Conservation (phyloP, 2,797 vertebrate genomes). For the Acanthurus lineatus region DNA sequence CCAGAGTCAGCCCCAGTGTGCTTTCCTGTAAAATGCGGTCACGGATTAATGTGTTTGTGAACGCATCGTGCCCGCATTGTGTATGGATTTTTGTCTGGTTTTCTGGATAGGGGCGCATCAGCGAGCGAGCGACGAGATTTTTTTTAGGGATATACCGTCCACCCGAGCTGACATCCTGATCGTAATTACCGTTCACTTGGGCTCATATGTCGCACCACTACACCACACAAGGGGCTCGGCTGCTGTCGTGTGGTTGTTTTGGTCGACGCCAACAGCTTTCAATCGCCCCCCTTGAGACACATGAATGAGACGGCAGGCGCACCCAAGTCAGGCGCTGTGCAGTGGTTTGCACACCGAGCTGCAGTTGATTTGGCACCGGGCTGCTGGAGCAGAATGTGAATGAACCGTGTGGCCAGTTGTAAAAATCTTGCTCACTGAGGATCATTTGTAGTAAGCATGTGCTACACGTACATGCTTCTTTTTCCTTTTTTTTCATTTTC, state of each 20-base stretch:
- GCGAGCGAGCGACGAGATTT: slow-evolving; percentile 42
- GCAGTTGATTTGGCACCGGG: slow-evolving; percentile 50
- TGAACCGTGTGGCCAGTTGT: slow-evolving; percentile 41
- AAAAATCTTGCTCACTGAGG: background rate
- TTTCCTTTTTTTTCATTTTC: slow-evolving; percentile 24
- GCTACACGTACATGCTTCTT: background rate
- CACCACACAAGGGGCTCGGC: slow-evolving; percentile 18
- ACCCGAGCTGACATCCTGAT: slow-evolving; percentile 6
- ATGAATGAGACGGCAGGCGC: slow-evolving; percentile 78
- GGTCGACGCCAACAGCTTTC: slow-evolving; percentile 50
- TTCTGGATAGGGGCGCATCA: slow-evolving; percentile 32
- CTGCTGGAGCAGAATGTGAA: slow-evolving; percentile 66
- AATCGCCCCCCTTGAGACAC: slow-evolving; percentile 53
- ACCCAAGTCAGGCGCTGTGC: slow-evolving; percentile 74
- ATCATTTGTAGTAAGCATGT: slow-evolving; percentile 22
- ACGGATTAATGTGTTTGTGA: background rate
- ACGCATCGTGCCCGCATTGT: slow-evolving; percentile 55
- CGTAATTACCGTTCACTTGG: slow-evolving; percentile 9
- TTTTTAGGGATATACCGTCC: slow-evolving; percentile 29
- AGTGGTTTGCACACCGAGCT: slow-evolving; percentile 57
- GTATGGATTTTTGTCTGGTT: slow-evolving; percentile 15
- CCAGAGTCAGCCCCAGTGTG: background rate
- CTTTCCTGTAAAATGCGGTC: background rate
- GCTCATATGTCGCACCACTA: slow-evolving; percentile 22
- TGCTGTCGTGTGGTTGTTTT: slow-evolving; percentile 57